phyloP scores from a whole-genome alignment of 2,113 vertebrate species.

The Meriones unguiculatus region DNA sequence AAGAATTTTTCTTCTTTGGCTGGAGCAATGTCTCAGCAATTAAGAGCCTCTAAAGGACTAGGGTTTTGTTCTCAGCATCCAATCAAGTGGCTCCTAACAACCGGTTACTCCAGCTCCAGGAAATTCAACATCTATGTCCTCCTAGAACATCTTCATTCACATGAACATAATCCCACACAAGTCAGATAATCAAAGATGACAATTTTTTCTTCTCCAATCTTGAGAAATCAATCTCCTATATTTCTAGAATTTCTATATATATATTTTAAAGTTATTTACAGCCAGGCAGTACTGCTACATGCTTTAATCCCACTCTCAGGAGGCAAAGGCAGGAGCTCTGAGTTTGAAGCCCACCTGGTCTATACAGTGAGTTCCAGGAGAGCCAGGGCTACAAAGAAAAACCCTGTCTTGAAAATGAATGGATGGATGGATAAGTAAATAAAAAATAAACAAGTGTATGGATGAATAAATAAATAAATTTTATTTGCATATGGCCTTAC shows the following conservation, averaged over 20 bases:
- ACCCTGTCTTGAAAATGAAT: background rate
- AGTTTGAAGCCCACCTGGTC: background rate
- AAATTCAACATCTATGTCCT: background rate
- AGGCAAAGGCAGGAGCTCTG: background rate
- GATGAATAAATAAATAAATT: too few species aligned
- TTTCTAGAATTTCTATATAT: background rate
- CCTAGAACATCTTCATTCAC: background rate
- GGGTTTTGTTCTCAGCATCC: background rate
- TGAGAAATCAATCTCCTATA: background rate
- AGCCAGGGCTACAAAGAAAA: background rate
- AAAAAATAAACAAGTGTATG: too few species aligned
- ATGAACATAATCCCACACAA: background rate
- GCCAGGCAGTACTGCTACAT: background rate
- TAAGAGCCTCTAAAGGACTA: background rate
- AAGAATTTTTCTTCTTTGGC: background rate
- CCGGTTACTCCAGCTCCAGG: background rate
- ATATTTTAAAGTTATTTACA: background rate
- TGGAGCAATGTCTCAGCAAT: background rate
- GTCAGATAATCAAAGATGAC: background rate
- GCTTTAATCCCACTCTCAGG: background rate
- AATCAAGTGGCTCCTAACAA: background rate
- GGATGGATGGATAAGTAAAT: too few species aligned
- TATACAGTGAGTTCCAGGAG: background rate
- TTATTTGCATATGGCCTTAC: background rate
- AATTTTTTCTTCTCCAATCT: background rate